Base-by-base conservation (phyloP, 35 echinoderm and acorn worm genomes). In the Eucidaris tribuloides region DNA sequence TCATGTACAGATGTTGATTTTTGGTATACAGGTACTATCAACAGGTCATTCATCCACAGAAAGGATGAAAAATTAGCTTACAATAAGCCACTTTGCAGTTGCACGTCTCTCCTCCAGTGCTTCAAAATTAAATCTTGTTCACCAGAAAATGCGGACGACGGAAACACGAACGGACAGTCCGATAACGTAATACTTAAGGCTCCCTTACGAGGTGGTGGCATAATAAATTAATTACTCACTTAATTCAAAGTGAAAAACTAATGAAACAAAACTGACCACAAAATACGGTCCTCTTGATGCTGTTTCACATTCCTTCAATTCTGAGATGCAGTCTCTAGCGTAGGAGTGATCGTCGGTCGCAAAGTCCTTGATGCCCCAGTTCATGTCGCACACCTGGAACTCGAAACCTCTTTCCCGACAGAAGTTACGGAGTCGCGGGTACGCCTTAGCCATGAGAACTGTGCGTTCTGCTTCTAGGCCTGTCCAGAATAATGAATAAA, bases 291-390 rank as follows among this genome's bases (percentile, higher is more conserved):
- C 79, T 9, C 34, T 65, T 2, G 86, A 87, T 17, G 55, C 45
- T 30, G 18, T 41, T 9, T 83, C 58, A 33, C 77, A 90, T 46
- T 63, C 64, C 22, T 65, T 24, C 18, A 98, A 48, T 84, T 86
- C 79, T 13, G 72, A 40, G 35, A 93, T 5, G 42, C 90, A 90
- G 28, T 77, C 46, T 11, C 82, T 58, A 0, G 64, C 52, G 44
- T 87, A 92, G 2, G 71, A 50, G 28, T 98, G 95, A 38, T 89
- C 70, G 33, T 98, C 82, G 3, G 36, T 79, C 36, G 57, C 81
- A 41, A 58, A 52, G 9, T 98, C 95, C 58, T 87, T 93, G 7
- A 98, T 36, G 17, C 90, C 95, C 95, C 95, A 98, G 71, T 93
- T 87, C 44, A 70, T 83, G 80, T 98, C 95, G n/a, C 78, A 62